Conservation (phyloP, 2,888 invertebrate species). For the Acanthopleura granulata region DNA sequence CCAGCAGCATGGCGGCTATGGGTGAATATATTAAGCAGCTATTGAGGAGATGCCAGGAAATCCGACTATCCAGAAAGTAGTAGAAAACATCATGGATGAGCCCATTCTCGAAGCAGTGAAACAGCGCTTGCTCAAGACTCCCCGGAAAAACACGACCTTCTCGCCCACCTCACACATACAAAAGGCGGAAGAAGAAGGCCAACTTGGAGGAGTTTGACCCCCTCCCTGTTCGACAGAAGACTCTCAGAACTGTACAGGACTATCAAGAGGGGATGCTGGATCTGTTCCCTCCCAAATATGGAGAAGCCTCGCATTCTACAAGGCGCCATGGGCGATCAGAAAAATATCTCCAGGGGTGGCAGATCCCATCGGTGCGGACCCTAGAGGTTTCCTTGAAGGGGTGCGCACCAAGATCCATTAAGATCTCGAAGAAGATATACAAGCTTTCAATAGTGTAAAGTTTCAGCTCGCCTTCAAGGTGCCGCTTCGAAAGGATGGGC, state of each 20-base stretch:
- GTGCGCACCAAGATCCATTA: not conserved
- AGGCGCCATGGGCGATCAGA: no score
- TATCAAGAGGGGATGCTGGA: not conserved
- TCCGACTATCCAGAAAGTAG: no score
- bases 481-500: not conserved
- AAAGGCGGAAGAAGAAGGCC: not conserved
- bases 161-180: not conserved
- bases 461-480: conserved; percentile 17
- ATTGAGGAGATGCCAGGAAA: no score
- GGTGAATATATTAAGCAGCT: no score
- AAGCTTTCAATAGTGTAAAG: conserved; percentile 13
- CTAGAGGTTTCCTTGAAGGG: not conserved
- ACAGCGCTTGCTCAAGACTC: not conserved
- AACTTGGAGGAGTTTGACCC: not conserved
- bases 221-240: no score
- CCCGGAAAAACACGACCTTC: not conserved
- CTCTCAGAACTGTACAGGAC: no score
- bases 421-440: conserved; percentile 12
- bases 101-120: not conserved
- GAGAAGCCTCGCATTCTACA: no score
- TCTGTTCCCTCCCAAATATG: no score
- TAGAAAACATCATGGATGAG: conserved; percentile 2
- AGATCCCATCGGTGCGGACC: no score
- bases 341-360: no score
- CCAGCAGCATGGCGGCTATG: no score